Base-by-base conservation (phyloP, 2,113 vertebrate genomes). In the Psittacula cyanocephala region DNA sequence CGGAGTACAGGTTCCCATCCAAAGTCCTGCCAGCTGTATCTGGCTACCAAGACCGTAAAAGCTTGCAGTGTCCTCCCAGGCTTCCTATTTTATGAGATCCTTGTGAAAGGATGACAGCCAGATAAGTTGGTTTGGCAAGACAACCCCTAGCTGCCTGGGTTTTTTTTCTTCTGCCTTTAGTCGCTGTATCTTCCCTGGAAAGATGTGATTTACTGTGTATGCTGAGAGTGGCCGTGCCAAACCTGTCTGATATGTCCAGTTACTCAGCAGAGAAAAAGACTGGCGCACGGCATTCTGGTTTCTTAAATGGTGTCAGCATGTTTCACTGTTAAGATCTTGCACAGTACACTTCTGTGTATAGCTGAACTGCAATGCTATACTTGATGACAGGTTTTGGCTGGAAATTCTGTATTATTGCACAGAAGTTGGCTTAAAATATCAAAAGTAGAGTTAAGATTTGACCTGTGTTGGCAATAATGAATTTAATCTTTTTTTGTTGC, bases 381-480 rank as follows among this genome's bases (percentile, higher is more conserved):
- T 50, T 37, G 22, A 12, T 70, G 46, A 12, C 33, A 41, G 27
- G 20, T 35, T 3, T 22, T 71, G 33, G 4, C 70, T 92, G 35
- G 27, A 92, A 86, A 49, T 62, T 35, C 29, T 69, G 43, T 85
- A 43, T 44, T 71, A 7, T 3, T 83, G n/a, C 53, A 39, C 8
- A 28, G 46, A 67, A 57, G 5, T 33, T 75, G 46, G 6, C 29
- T 83, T 78, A 46, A 90, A 89, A 50, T 33, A 11, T 65, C 37
- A 82, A 57, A 92, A 93, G 8, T n/a, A 53, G 18, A 41, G 18
- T 46, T 83, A 69, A 49, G 31, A 15, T 39, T 84, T 84, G 20
- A 64, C 44, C n/a, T 62, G 0, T 10, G 4, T 88, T 75, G 8
- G 7, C 65, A 65, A 16, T 78, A 59, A 55, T 0, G 0, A 44